Conservation (phyloP, 2,797 vertebrate genomes). For the Todus mexicanus region DNA sequence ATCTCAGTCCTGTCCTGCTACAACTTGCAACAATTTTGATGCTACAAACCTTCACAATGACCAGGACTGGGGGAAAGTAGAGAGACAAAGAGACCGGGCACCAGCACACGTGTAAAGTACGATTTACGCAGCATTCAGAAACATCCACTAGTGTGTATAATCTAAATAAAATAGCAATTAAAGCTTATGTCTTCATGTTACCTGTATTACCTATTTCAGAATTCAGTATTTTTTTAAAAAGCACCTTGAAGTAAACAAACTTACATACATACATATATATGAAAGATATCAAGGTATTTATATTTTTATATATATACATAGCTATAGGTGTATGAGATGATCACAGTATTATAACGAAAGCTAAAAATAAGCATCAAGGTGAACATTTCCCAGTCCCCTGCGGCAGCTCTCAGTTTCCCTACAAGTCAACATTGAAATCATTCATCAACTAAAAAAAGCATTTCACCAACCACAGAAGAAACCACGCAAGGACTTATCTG, state of each 20-base stretch:
- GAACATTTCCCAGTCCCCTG: background rate
- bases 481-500: background rate
- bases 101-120: background rate
- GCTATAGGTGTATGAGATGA: too few relatives aligned
- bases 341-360: too few relatives aligned
- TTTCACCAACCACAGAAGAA: background rate
- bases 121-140: background rate
- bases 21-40: background rate
- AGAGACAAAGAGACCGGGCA: background rate
- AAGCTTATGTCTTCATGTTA: background rate
- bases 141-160: background rate
- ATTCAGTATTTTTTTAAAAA: background rate
- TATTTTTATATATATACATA: background rate
- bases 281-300: background rate
- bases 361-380: background rate
- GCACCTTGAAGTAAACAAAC: background rate
- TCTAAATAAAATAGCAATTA: background rate
- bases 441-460: background rate
- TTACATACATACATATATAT: background rate
- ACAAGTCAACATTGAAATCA: background rate
- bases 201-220: background rate
- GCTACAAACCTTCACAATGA: background rate
- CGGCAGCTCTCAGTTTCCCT: background rate
- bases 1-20: background rate
- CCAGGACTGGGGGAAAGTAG: background rate